Percentiles rank a stretch among this genome's conserved stretches.
Conservation (phyloP, 2,797 vertebrate genomes). For the Notoglanidium macrostoma region DNA sequence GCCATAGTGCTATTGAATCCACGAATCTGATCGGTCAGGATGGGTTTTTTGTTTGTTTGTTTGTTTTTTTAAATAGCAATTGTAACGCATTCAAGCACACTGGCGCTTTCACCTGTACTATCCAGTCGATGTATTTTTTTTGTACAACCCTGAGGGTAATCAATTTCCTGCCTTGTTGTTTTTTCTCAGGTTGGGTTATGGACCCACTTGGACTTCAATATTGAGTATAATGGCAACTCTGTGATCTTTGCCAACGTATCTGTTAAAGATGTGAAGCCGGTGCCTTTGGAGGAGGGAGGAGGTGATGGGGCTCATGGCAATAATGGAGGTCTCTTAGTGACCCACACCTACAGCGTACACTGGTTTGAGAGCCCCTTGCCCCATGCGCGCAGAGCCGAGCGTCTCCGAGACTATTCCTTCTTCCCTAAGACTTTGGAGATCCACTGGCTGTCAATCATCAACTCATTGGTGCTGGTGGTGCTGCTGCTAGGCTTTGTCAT, state of each 20-base stretch:
- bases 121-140: neutral
- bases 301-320: slow-evolving; percentile 70
- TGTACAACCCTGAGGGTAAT: neutral
- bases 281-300: slow-evolving; percentile 81
- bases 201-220: slow-evolving; percentile 91
- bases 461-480: slow-evolving; percentile 92
- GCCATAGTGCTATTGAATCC: neutral
- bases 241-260: slow-evolving; percentile 91
- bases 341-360: slow-evolving; percentile 87
- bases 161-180: neutral
- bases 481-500: slow-evolving; percentile 91
- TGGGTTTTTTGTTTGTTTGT: neutral
- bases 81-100: too few relatives aligned
- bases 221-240: slow-evolving; percentile 86
- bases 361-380: slow-evolving; percentile 84
- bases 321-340: slow-evolving; percentile 73
- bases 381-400: slow-evolving; percentile 77
- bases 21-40: neutral
- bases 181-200: slow-evolving; percentile 81
- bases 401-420: slow-evolving; percentile 83
- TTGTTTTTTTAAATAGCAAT: neutral
- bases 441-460: slow-evolving; percentile 94
- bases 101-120: neutral
- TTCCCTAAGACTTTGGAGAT: slow-evolving; percentile 93
- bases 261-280: slow-evolving; percentile 87